These are phyloP conservation scores for Embiotoca jacksoni DNA, from an alignment of 2,113 vertebrate genomes.

Conservation along the genomic window DNA sequence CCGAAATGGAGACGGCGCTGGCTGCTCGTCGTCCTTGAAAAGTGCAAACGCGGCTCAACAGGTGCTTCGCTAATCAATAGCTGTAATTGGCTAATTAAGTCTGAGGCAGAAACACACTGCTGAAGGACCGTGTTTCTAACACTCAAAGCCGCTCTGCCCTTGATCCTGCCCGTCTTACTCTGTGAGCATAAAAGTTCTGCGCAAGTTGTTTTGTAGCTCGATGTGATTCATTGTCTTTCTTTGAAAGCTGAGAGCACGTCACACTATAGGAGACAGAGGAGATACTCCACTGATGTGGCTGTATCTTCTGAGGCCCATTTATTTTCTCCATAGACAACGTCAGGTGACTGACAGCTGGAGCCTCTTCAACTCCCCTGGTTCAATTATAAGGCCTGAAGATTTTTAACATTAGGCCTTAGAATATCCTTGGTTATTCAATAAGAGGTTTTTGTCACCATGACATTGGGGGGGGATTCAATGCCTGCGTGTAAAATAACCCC, in stretches of 20 bases:
- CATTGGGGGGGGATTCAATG: too few species aligned
- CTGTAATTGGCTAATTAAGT: conserved; percentile 74
- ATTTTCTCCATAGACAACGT: neutral
- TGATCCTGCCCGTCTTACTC: conserved; percentile 14
- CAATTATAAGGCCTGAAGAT: neutral
- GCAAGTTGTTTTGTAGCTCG: conserved; percentile 4
- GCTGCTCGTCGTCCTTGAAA: conserved; percentile 55
- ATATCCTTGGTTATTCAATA: too few species aligned
- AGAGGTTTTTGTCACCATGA: too few species aligned
- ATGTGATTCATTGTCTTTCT: neutral
- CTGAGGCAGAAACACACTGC: conserved; percentile 29
- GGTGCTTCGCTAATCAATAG: conserved; percentile 67
- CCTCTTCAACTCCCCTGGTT: neutral
- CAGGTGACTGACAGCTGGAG: conserved; percentile 6
- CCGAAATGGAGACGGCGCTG: neutral
- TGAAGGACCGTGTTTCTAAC: conserved; percentile 21
- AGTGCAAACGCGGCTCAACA: conserved; percentile 51
- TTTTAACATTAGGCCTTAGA: too few species aligned
- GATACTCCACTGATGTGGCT: neutral
- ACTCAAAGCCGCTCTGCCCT: conserved; percentile 45
- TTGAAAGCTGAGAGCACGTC: neutral
- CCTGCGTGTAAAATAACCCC: too few species aligned
- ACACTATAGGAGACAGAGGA: conserved; percentile 3
- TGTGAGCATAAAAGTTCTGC: conserved; percentile 20
- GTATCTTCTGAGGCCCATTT: neutral